Evolutionary conservation across 2,888 invertebrate genomes (phyloP).

Genomic region (Trichogramma dendrolimi): DNA sequence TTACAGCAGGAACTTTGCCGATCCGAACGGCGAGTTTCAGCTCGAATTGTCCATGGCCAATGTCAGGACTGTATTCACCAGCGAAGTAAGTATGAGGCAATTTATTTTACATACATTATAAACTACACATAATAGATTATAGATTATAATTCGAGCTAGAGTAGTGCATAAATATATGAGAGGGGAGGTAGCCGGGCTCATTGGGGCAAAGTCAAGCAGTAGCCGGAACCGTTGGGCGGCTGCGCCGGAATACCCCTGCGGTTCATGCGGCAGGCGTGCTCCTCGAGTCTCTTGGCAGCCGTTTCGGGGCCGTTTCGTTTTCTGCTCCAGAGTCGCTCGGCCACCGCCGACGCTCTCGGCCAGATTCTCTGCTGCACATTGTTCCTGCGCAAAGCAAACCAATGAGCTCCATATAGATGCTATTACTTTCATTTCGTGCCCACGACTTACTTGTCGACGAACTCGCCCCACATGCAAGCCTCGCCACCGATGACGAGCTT

Average conservation of each 20-base stretch:
- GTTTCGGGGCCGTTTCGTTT: slow-evolving; percentile 38
- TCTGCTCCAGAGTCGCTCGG: slow-evolving; percentile 75
- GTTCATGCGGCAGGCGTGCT: slow-evolving; percentile 66
- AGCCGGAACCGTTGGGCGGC: slow-evolving; percentile 63
- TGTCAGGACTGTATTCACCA: slow-evolving; percentile 70
- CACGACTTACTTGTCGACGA: slow-evolving; percentile 59
- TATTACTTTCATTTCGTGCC: too few relatives aligned
- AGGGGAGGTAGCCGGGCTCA: too few relatives aligned
- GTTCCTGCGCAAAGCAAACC: slow-evolving; percentile 32
- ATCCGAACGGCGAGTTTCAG: slow-evolving; percentile 76
- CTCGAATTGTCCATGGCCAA: slow-evolving; percentile 74
- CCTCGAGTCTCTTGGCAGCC: slow-evolving; percentile 64
- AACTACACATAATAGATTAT: too few relatives aligned
- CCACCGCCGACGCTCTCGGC: slow-evolving; percentile 81
- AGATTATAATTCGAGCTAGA: too few relatives aligned
- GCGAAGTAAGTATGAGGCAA: slow-evolving; percentile 52
- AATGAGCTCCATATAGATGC: too few relatives aligned
- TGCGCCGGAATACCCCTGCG: slow-evolving; percentile 62
- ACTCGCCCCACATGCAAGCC: slow-evolving; percentile 90
- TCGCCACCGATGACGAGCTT: slow-evolving; percentile 79
- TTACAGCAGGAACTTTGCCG: slow-evolving; percentile 68
- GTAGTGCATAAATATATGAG: too few relatives aligned
- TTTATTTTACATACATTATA: too few relatives aligned
- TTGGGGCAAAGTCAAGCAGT: slow-evolving; percentile 49
- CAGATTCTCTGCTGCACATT: slow-evolving; percentile 61